These are phyloP conservation scores for Alligator mississippiensis DNA, from an alignment of 2,113 vertebrate genomes.

Conservation along the genomic window DNA sequence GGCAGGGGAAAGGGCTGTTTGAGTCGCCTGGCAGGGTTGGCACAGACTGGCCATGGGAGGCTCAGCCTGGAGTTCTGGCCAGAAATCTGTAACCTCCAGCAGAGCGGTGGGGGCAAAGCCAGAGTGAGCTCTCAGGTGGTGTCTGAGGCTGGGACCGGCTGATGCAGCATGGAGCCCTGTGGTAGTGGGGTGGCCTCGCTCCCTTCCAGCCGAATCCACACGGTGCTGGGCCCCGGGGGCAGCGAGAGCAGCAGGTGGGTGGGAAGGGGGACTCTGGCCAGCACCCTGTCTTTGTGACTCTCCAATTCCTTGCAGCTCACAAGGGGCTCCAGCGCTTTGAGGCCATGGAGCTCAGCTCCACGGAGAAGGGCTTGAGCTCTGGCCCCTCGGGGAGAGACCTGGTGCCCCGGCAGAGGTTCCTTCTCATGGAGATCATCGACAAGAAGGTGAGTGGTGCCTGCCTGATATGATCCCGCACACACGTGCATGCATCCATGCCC, in stretches of 20 bases:
- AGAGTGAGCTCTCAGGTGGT: too few relatives aligned
- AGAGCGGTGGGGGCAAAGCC: too few relatives aligned
- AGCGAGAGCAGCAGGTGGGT: neutral
- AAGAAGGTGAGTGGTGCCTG: constrained; percentile 86
- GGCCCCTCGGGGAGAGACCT: constrained; percentile 72
- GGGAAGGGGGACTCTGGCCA: neutral
- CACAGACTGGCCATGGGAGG: too few relatives aligned
- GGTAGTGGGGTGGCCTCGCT: too few relatives aligned
- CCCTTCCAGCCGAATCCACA: too few relatives aligned
- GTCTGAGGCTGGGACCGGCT: too few relatives aligned
- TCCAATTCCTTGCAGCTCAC: constrained; percentile 79
- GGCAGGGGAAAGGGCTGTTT: too few relatives aligned
- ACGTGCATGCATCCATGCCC: neutral
- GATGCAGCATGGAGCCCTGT: too few relatives aligned
- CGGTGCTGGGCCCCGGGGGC: neutral
- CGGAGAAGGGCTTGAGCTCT: constrained; percentile 74
- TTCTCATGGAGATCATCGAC: constrained; percentile 86
- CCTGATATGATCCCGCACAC: neutral
- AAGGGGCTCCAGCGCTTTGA: constrained; percentile 96
- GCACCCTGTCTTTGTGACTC: neutral
- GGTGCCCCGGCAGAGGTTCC: constrained; percentile 91
- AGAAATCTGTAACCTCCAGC: too few relatives aligned
- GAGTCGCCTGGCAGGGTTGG: too few relatives aligned
- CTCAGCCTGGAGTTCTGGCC: too few relatives aligned
- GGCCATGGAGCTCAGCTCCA: constrained; percentile 83